Evolutionary conservation across 1,140 invertebrate genomes (phyloP), one percentile per base, ranked within the genome.

Genomic region (Rhyacophila brunnea): DNA sequence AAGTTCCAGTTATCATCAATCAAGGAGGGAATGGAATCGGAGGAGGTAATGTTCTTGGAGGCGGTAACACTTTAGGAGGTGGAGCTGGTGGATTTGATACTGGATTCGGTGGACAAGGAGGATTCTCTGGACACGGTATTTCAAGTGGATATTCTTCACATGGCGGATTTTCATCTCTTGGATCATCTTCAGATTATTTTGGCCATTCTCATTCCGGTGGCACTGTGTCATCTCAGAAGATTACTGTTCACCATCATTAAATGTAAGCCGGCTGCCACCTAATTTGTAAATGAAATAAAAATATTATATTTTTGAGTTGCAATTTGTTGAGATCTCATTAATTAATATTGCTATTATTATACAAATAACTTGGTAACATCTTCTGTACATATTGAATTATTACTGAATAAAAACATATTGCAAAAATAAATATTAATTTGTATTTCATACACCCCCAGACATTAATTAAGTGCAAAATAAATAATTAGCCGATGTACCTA

Each of bases 1-100:
- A 64, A 48, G 67, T 68, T 42, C 66, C 67, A 13, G 64, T 67
- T 0, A 54, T 56, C 46, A 50, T 67, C 35, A 62, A 64, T 28
- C 62, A 64, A 19, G 57, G 59, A 48, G 46, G 38, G 6, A 48
- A 15, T 42, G 46, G 45, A 1, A 34, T 20, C 42, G 46, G 35
- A 61, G 63, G 36, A 46, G 62, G 14, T 17, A 28, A n/a, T 17
- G 58, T 13, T 46, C 59, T 46, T 18, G 58, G 18, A 44, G 60
- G 48, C 18, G 38, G n/a, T 40, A 55, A 44, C 36, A 57, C 34
- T 51, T 66, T 35, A 32, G 66, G 17, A 57, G 58, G 46, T 52
- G 57, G 45, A 62, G 66, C 48, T 20, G 23, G 44, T 44, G 57
- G 57, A 32, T 49, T 64, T 70, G 28, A 20, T 15, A 46, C 51